Evolutionary conservation across 2,113 vertebrate genomes (phyloP), one percentile per base, ranked within the genome.

Genomic region (Nothocercus nigrocapillus): DNA sequence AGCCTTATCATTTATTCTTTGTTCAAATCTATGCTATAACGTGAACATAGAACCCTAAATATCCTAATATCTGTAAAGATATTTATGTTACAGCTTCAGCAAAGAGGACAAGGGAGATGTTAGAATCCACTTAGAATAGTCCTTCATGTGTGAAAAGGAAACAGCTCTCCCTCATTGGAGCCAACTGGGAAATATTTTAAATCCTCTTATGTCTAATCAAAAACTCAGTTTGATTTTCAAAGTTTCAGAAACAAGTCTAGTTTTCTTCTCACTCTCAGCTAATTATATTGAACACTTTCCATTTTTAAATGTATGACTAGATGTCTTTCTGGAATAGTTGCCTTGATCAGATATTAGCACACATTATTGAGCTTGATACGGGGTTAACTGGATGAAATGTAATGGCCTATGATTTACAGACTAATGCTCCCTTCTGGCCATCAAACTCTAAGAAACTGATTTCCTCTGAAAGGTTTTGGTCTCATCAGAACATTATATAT

Each of bases 391-490:
- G 21, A 44, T 76, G 40, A 92, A 76, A 13, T 73, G 10, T 62
- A 91, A 80, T 83, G 38, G 30, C 12, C 56, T 76, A 14, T 82
- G 44, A 86, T 92, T 88, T 90, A 90, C 47, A 72, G 73, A 14
- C 10, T 76, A 90, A 85, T 90, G 66, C 21, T 87, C 30, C 53
- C 36, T 90, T 89, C 36, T 89, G 66, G 30, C 10, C 30, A 72
- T 74, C 44, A 89, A 45, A 81, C 5, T 66, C 74, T 59, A 66
- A 36, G 27, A 77, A 90, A 73, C 25, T 76, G 24, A 75, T 89
- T 89, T 90, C 72, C 58, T 82, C n/a, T 67, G 90, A 84, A 79
- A 87, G 74, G 32, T 70, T 94, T 87, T 89, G n/a, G 19, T 76
- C 36, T 90, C 47, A 49, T 79, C 62, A 67, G 62, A 85, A 82